Percentiles rank a stretch among this genome's conserved stretches.
These are phyloP conservation scores for Lamprologus callipterus DNA, from an alignment of 2,113 vertebrate species.

Conservation along the genomic window DNA sequence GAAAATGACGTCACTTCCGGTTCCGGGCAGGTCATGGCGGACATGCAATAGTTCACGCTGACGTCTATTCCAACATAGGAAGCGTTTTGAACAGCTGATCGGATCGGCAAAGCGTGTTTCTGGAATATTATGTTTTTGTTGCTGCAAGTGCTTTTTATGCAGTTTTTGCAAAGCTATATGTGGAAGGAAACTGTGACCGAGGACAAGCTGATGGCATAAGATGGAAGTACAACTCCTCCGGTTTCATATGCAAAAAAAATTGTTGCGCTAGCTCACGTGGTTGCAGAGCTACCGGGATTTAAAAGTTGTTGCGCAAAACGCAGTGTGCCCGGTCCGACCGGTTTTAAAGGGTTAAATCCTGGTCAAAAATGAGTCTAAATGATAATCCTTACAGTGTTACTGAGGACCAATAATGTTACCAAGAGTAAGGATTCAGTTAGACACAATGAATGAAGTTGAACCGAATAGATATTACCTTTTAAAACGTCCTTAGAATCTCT, in stretches of 20 bases:
- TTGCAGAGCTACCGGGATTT: rapidly evolving
- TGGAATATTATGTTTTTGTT: too few species aligned
- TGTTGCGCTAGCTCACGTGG: too few species aligned
- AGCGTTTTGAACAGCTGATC: rapidly evolving
- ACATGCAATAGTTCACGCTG: rapidly evolving
- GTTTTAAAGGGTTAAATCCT: not conserved
- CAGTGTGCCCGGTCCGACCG: rapidly evolving
- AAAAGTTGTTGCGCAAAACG: too few species aligned
- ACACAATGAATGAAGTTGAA: not conserved
- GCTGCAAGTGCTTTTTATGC: rapidly evolving
- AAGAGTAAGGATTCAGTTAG: not conserved
- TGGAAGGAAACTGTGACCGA: rapidly evolving
- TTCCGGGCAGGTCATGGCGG: rapidly evolving
- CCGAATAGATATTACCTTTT: not conserved
- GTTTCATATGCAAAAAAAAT: too few species aligned
- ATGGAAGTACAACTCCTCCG: too few species aligned
- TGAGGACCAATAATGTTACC: not conserved
- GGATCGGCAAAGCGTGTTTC: rapidly evolving
- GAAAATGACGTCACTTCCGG: too few species aligned
- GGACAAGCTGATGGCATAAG: too few species aligned
- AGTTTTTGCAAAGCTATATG: too few species aligned
- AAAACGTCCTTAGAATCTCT: not conserved
- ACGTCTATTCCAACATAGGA: rapidly evolving
- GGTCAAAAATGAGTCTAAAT: not conserved
- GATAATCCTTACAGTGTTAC: not conserved